Evolutionary conservation across 1,140 invertebrate species (phyloP), one percentile per base, ranked within the genome.

Genomic region (Olivierus martensii): DNA sequence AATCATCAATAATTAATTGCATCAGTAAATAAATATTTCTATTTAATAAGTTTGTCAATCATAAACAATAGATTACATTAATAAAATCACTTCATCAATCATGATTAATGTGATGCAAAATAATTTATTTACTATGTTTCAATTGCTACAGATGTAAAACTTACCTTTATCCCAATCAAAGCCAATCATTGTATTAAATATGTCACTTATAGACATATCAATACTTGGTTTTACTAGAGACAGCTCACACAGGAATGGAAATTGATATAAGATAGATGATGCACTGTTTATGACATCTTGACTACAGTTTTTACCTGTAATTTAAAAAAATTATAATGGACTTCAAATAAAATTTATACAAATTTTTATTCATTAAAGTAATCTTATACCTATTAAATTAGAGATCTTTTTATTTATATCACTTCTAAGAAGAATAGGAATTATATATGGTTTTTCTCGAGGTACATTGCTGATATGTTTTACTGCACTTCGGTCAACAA

Each of bases 361-460:
- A n/a, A 6, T 47, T 28, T n/a, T 46, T 14, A 47, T 14, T 48
- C 12, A 15, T 39, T 2, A 39, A 43, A n/a, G n/a, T 41, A 0
- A 35, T 38, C 37, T 43, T 39, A 44, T 47, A 50, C 51, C 48
- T 35, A 54, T 15, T 21, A 53, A 47, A 17, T 57, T 57, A 34
- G 46, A 53, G 11, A 15, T 43, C 19, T 21, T 48, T 12, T 21
- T 47, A 48, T 58, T 52, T 51, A 67, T 66, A 64, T 60, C 55
- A 44, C 43, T 53, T 46, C 51, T 46, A 12, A 52, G 41, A 17
- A 51, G 14, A 37, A 56, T 17, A 12, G 36, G 18, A 52, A 55
- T 46, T 45, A 39, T 48, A 22, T 53, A 57, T 21, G 37, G 54
- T 34, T 56, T 56, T 22, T 38, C 2, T 22, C 49, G 19, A n/a